Evolutionary conservation across 1,140 invertebrate genomes (phyloP), one percentile per base, ranked within the genome.

Genomic region (Drosophila sp.): DNA sequence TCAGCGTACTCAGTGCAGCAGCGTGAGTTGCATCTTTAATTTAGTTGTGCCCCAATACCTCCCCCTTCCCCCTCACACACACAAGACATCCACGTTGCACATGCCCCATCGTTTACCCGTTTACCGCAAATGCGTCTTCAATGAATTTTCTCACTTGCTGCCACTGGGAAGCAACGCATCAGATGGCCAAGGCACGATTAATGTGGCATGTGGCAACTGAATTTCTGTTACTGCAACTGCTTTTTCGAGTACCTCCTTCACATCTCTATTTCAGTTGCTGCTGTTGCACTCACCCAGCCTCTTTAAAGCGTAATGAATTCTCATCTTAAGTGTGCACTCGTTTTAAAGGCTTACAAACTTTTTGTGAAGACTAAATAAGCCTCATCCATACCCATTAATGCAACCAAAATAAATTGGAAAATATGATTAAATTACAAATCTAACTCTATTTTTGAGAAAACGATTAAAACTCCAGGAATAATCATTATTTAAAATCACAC

Each of bases 51-150:
- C n/a, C 1, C n/a, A 13, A 8, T 40, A 38, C 34, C 40, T 18
- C n/a, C n/a, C n/a, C n/a, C n/a, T n/a, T n/a, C n/a, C n/a, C n/a
- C n/a, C n/a, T n/a, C n/a, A n/a, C n/a, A n/a, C n/a, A n/a, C n/a
- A n/a, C n/a, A n/a, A n/a, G n/a, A 21, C 16, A 43, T 7, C 38
- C 25, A 8, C 21, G 29, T n/a, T 21, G 27, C 21, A 63, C 38
- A 70, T 53, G 66, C 51, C 59, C 18, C 59, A 29, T 36, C 38
- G 51, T 51, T 75, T 65, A 65, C 78, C 83, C 32, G 51, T 56
- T 75, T 65, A 65, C 78, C 83, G 72, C 83, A 87, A 87, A 87
- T 87, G 83, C 76, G 72, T 87, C 87, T 87, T 86, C 82, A 87
- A 87, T 87, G 82, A 81, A 87, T 73, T 79, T 53, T 87, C 83